Base-by-base conservation (phyloP, 2,797 vertebrate species). In the Mormyrus hasselquistii region DNA sequence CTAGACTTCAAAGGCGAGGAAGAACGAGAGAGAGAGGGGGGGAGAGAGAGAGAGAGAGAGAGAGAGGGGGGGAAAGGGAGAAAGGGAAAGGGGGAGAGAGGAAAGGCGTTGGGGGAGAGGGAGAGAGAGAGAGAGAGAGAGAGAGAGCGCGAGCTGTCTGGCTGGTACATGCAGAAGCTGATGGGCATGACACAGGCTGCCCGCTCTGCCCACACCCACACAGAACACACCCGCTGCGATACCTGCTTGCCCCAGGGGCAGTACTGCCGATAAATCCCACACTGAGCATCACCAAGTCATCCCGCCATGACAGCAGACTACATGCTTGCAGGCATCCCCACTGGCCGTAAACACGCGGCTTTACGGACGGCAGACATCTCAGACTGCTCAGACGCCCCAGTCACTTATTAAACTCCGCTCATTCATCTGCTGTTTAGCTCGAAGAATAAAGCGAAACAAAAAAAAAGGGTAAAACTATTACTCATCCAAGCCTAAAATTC, bases 1-100 rank as follows among this genome's bases (percentile, higher is more conserved):
- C 69, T 65, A 62, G 65, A 89, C 89, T 87, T 90, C 90, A 29
- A 89, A 86, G 91, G 41, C 59, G 90, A 82, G 86, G 88, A 94
- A 94, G 94, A 19, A 44, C 41, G 41, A 47, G 88, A 44, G 76
- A 84, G n/a, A 84, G 34, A 8, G 49, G 29, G 79, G 34, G 10
- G 19, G 19, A 59, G 55, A 8, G 55, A 59, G 19, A 57, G 53
- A 57, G 53, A n/a, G 53, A n/a, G 55, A 8, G 55, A 59, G 19
- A 57, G 53, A 57, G 53, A n/a, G 53, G 7, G 0, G 6, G 55
- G n/a, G 38, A 52, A 0, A 25, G 41, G n/a, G 14, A 34, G 38
- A n/a, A 29, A 53, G 9, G 5, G 22, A 65, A 2, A 79, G 47
- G 52, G 41, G 25, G 44, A 49, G n/a, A 47, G 47, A 9, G 34